phyloP scores from a whole-genome alignment of 2,113 vertebrate genomes.

The Porphyrio hochstetteri region DNA sequence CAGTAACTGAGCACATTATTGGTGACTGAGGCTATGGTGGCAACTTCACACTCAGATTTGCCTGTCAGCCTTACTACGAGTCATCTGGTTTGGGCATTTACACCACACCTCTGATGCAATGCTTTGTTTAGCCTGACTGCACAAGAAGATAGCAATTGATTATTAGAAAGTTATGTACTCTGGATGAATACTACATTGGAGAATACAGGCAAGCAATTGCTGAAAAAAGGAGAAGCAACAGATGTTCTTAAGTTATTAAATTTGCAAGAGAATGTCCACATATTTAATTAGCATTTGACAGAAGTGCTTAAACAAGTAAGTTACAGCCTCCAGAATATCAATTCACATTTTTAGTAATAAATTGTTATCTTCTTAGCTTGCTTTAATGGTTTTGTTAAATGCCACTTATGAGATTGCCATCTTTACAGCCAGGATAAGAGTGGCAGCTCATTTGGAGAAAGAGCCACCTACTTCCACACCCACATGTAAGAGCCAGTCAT shows the following conservation, averaged over 20 bases:
- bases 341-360: constrained; percentile 1
- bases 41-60: not conserved
- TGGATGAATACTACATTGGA: not conserved
- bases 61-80: not conserved
- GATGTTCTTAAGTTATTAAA: constrained; percentile 22
- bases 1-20: not conserved
- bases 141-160: not conserved
- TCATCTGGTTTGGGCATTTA: fast-evolving
- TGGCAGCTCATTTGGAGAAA: not conserved
- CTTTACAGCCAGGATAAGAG: not conserved
- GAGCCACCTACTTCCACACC: not conserved
- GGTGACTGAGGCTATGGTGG: not conserved
- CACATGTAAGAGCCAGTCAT: not conserved
- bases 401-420: not conserved
- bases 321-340: constrained; percentile 50
- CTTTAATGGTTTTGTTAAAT: not conserved
- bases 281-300: constrained; percentile 49
- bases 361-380: constrained; percentile 2
- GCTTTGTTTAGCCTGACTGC: not conserved
- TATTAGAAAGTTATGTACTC: not conserved
- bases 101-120: not conserved
- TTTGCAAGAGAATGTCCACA: not conserved
- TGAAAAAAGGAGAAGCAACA: not conserved
- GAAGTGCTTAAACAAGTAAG: constrained; percentile 12
- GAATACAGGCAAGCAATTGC: not conserved